Base-by-base conservation (phyloP, 2,113 vertebrate genomes). In the Plestiodon gilberti region DNA sequence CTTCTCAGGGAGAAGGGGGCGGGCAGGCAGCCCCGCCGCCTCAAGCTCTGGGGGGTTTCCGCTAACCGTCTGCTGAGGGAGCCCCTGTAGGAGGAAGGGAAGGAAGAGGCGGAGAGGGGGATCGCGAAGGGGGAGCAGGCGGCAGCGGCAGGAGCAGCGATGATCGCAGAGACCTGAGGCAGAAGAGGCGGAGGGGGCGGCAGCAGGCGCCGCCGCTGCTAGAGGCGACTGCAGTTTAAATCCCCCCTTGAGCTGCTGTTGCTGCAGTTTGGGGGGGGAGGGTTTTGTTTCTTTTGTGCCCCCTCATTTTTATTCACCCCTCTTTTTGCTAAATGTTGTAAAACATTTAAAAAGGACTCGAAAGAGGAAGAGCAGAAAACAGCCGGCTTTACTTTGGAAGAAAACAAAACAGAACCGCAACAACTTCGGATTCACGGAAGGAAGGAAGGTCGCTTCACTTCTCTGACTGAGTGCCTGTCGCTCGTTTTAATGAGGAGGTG, bases 401-500 rank as follows among this genome's bases (percentile, higher is more conserved):
- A 28, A 48, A 75, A 17, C 3, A n/a, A 2, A n/a, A n/a, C n/a
- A n/a, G n/a, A 11, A 40, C 52, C 38, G 18, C 5, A 6, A 71
- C 35, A 79, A 79, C 77, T 79, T 86, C 38, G 84, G 65, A 48
- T 78, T 67, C 84, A n/a, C 75, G 23, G 76, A 59, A 86, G 78
- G 84, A 57, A 79, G 30, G 83, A 38, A 35, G 75, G 83, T 78
- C 43, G 62, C 75, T 43, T 62, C 22, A 62, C 76, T 79, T 86
- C 23, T 57, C 65, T 9, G 65, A 38, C 28, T 57, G 76, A 79
- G 76, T 85, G 75, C 75, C 86, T 79, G 89, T 89, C 86, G 83
- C 90, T 74, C 67, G 81, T 87, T 88, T 88, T 95, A 35, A 93
- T 91, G 95, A 95, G 93, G 94, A 96, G 96, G 92, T 93, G 95